Base-by-base conservation (phyloP, 2,888 invertebrate species). In the Dioctria linearis region DNA sequence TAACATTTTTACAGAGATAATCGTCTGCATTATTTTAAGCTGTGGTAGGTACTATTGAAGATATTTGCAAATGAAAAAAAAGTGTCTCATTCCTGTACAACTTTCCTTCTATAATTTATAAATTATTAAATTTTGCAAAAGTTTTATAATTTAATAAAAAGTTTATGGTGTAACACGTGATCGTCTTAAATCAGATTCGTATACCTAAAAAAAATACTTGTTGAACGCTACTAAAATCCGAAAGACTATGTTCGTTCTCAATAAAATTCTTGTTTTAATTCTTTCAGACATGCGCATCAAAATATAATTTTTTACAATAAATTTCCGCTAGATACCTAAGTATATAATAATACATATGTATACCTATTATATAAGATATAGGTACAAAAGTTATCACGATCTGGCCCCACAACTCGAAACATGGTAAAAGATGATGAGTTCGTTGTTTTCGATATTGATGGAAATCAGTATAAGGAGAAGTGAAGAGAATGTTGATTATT, bases 401-500 rank as follows among this genome's bases (percentile, higher is more conserved):
- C 37, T 8, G 61, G 39, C 37, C n/a, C n/a, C 25, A 11, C 54
- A 25, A 25, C 25, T 25, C 25, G 25, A 2, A 25, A n/a, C 54
- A 11, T 54, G 54, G 9, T 2, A 9, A 51, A 11, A 59, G 59
- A 59, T 59, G 40, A 65, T 43, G 43, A 43, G 8, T 66, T 43
- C 3, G 42, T 66, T 43, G 43, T 66, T 66, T 66, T 66, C 43
- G 46, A 66, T 66, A 43, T 66, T n/a, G 66, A 66, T 66, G 9
- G 46, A 66, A 43, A 46, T 66, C 66, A 43, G 4, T 43, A 25
- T 25, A 5, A 66, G 13, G 43, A 66, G 43, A 43, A n/a, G 46
- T n/a, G 66, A 66, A 43, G 46, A 5, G 69, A 51, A 71, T 37
- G 69, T 71, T 49, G 69, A 71, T 71, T 71, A 71, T 71, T 51